These are phyloP conservation scores for Ceratina australensis DNA, from an alignment of 1,140 invertebrate genomes.

Conservation along the genomic window DNA sequence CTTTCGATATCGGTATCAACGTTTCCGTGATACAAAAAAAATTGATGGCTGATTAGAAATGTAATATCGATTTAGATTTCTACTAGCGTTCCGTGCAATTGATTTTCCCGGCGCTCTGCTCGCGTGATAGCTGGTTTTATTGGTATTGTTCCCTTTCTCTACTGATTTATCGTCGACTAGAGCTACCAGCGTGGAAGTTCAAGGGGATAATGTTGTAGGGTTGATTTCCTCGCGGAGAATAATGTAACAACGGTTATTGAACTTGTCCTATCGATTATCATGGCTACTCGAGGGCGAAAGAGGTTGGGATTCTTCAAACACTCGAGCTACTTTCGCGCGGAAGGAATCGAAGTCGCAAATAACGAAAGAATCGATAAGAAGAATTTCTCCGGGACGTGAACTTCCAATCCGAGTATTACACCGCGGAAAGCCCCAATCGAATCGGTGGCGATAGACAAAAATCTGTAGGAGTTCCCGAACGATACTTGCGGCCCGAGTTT, in stretches of 20 bases:
- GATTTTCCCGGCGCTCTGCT: neutral
- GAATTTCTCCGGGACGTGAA: neutral
- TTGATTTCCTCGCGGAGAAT: neutral
- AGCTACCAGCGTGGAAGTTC: conserved; percentile 9
- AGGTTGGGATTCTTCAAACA: neutral
- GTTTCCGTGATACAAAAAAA: too few species aligned
- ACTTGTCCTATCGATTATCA: conserved; percentile 7
- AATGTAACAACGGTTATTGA: conserved; percentile 1
- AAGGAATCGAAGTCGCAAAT: neutral
- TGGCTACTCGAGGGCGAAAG: too few species aligned
- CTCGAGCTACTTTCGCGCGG: neutral
- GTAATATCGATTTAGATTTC: too few species aligned
- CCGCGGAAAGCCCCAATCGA: neutral
- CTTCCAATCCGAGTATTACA: neutral
- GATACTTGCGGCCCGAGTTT: conserved; percentile 50
- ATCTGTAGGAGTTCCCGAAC: conserved; percentile 29
- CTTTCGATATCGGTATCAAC: too few species aligned
- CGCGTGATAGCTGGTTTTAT: neutral
- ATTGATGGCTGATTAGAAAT: too few species aligned
- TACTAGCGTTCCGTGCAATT: too few species aligned
- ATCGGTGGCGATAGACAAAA: conserved; percentile 25
- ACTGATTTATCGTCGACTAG: neutral
- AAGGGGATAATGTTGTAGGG: neutral
- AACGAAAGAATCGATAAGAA: neutral
- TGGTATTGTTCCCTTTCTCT: neutral